These are phyloP conservation scores for Nomada goodeniana DNA, from an alignment of 2,888 invertebrate species.

Conservation along the genomic window DNA sequence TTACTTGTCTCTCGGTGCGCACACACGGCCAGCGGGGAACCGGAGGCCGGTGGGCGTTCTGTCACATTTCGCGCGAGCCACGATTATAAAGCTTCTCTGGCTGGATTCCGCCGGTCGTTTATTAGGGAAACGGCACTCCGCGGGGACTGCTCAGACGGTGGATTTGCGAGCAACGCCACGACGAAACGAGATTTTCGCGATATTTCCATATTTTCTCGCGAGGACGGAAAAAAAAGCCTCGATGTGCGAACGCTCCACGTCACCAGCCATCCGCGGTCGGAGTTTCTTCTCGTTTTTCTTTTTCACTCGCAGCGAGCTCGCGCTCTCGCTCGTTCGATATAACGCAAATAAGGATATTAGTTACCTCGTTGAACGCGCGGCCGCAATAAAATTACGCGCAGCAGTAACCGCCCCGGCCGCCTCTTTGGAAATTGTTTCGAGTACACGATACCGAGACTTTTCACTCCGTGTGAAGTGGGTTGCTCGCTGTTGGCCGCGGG, in stretches of 20 bases:
- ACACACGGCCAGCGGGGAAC: conserved; percentile 1
- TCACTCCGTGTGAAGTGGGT: too few relatives aligned
- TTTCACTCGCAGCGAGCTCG: not conserved
- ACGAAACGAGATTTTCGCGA: conserved; percentile 57
- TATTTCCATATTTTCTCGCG: conserved; percentile 55
- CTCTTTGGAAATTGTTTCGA: conserved; percentile 3
- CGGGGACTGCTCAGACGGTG: conserved; percentile 33
- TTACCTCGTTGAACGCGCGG: not conserved
- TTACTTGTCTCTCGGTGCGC: conserved; percentile 26
- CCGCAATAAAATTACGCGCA: not conserved
- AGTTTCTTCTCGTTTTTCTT: not conserved
- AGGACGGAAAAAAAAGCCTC: not conserved
- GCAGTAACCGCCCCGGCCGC: too few relatives aligned
- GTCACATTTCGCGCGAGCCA: conserved; percentile 58
- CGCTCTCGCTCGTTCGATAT: not conserved
- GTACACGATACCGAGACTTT: not conserved
- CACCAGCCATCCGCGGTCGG: not conserved
- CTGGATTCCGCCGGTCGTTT: conserved; percentile 61
- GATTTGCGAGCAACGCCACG: conserved; percentile 42
- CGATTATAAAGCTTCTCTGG: conserved; percentile 65
- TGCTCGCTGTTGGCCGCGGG: too few relatives aligned
- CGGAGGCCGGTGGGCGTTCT: not conserved
- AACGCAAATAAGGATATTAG: conserved; percentile 41
- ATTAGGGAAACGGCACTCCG: conserved; percentile 48
- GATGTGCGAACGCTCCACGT: conserved; percentile 9